Base-by-base conservation (phyloP, 2,888 invertebrate species). In the Nowickia ferox region DNA sequence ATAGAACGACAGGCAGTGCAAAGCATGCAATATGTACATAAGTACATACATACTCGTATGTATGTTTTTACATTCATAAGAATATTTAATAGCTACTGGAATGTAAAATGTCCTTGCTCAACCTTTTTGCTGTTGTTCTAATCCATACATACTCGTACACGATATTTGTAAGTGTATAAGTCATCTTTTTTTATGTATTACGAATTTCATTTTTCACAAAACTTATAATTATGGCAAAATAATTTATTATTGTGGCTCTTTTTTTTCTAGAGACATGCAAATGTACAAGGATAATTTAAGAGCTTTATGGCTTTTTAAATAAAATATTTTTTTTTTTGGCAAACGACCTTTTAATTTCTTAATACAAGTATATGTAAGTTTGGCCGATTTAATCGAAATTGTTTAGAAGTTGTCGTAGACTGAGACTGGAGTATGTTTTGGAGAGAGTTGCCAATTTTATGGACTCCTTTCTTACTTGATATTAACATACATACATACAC, bases 81-180 rank as follows among this genome's bases (percentile, higher is more conserved):
- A 22, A 13, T 79, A 44, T 44, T 46, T 42, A 44, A 59, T 30
- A 61, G 46, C 22, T 30, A 38, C 61, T 40, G 40, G 22, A 42
- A 69, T 74, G n/a, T 51, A 72, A 72, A 77, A 72, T 84, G 78
- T 84, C 84, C 84, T 84, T 78, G 66, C 78, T 55, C 74, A 84
- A 84, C 59, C 68, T 61, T 63, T 84, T 78, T 48, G n/a, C 38
- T 38, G 65, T 83, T 80, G 57, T 48, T 65, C 55, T 51, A 72
- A 48, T 53, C 30, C 30, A 17, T 19, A 48, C 40, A 61, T 19
- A 22, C 19, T 11, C 40, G 30, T 19, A 22, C 19, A 13, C 40
- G 30, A 22, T 38, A 40, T 51, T 63, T 74, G 59, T 30, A 55
- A 22, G 1, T 55, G 55, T 55, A 13, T 55, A 30, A 19, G 40